Evolutionary conservation across 2,888 invertebrate species (phyloP).

Genomic region (Eurois occulta): DNA sequence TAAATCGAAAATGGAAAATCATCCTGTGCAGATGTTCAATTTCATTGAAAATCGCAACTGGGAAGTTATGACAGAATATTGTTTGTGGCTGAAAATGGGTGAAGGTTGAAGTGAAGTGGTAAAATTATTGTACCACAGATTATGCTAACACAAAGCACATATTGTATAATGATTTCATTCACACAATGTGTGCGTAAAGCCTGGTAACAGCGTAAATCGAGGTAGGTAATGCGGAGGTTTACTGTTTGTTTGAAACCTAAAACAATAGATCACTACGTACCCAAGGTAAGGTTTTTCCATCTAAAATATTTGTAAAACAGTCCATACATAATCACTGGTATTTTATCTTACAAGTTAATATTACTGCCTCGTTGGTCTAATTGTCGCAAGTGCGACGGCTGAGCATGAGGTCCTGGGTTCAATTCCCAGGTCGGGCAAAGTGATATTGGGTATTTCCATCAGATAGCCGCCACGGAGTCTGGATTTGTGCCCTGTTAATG

Average conservation of each 20-base stretch:
- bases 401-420: too few species aligned
- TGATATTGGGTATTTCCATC: too few species aligned
- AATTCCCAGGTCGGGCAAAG: too few species aligned
- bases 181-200: slow-evolving; percentile 14
- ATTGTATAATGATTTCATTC: slow-evolving; percentile 20
- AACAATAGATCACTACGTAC: slow-evolving; percentile 8
- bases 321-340: neutral
- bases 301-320: neutral
- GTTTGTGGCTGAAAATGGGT: slow-evolving; percentile 13
- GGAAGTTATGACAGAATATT: slow-evolving; percentile 18
- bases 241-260: slow-evolving; percentile 2
- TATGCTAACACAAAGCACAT: slow-evolving; percentile 9
- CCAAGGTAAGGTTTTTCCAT: neutral
- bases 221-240: neutral
- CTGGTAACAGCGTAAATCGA: slow-evolving; percentile 11
- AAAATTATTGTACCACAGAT: slow-evolving; percentile 23
- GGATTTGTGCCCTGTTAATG: too few species aligned
- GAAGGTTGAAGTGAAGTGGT: slow-evolving; percentile 6
- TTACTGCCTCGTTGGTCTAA: neutral
- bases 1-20: slow-evolving; percentile 47
- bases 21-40: slow-evolving; percentile 38
- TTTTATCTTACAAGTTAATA: neutral
- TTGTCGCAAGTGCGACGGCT: too few species aligned
- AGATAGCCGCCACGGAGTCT: too few species aligned
- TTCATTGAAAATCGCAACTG: slow-evolving; percentile 33